Evolutionary conservation across 2,888 invertebrate genomes (phyloP).

Genomic region (Lasioglossum zephyrum): DNA sequence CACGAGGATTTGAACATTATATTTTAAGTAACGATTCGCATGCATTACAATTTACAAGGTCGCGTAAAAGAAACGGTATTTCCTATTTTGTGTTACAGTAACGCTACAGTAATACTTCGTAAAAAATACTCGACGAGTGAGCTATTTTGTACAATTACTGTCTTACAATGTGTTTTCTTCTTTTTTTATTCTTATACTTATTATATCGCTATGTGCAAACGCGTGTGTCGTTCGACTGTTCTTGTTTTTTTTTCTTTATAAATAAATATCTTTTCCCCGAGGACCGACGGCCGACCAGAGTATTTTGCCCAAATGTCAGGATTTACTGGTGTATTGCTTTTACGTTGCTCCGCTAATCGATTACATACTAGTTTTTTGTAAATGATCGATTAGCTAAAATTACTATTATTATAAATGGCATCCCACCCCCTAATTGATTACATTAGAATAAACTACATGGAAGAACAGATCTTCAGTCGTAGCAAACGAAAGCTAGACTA

Average conservation of each 20-base stretch:
- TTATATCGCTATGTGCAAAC: conserved; percentile 23
- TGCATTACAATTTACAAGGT: background rate
- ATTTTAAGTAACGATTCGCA: conserved; percentile 34
- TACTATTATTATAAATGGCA: conserved; percentile 72
- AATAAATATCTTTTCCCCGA: conserved; percentile 10
- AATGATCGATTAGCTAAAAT: conserved; percentile 72
- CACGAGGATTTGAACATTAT: background rate
- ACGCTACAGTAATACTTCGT: conserved; percentile 37
- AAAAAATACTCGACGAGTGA: conserved; percentile 39
- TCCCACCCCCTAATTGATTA: conserved; percentile 65
- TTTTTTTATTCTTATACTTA: conserved; percentile 19
- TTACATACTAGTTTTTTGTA: conserved; percentile 68
- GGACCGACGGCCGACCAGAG: conserved; percentile 73
- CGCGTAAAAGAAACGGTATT: conserved; percentile 11
- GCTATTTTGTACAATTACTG: conserved; percentile 24
- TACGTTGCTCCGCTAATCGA: conserved; percentile 72
- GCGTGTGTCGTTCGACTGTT: conserved; percentile 13
- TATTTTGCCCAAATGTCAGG: conserved; percentile 80
- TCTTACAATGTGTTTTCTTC: conserved; percentile 14
- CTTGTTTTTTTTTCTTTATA: background rate
- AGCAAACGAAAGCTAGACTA: conserved; percentile 77
- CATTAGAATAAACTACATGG: conserved; percentile 81
- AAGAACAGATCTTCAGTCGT: conserved; percentile 82
- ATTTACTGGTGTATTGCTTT: conserved; percentile 81
- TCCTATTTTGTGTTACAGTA: conserved; percentile 8